Evolutionary conservation across 2,113 vertebrate genomes (phyloP).

Genomic region (Cardinalis cardinalis): DNA sequence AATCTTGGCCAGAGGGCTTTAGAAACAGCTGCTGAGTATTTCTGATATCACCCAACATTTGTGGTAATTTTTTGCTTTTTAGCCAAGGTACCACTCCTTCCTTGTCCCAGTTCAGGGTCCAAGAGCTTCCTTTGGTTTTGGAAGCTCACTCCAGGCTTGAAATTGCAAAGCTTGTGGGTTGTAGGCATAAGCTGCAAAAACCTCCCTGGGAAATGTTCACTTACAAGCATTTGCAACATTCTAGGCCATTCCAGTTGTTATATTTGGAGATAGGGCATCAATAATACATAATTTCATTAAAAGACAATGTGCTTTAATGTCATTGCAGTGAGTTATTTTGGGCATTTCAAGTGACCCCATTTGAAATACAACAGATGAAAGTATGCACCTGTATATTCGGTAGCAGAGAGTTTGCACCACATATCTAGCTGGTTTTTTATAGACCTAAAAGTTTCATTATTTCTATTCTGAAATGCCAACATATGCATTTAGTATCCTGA

Average conservation of each 20-base stretch:
- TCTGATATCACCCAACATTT: not conserved
- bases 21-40: not conserved
- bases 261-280: not conserved
- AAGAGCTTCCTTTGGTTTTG: not conserved
- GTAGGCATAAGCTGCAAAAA: not conserved
- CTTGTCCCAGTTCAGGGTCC: not conserved
- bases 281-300: slow-evolving; percentile 37
- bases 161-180: not conserved
- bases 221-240: not conserved
- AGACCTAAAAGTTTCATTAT: not conserved
- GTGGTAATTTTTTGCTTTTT: not conserved
- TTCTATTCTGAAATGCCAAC: not conserved
- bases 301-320: slow-evolving; percentile 27
- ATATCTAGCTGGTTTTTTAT: not conserved
- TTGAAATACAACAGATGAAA: not conserved
- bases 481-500: not conserved
- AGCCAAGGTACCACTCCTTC: not conserved
- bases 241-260: not conserved
- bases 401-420: not conserved
- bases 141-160: not conserved
- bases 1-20: not conserved
- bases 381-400: not conserved
- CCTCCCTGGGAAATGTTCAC: not conserved
- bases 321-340: slow-evolving; percentile 19
- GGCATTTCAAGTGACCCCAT: not conserved